Conservation (phyloP, 1,140 invertebrate genomes). For the Catajapyx aquilonaris region DNA sequence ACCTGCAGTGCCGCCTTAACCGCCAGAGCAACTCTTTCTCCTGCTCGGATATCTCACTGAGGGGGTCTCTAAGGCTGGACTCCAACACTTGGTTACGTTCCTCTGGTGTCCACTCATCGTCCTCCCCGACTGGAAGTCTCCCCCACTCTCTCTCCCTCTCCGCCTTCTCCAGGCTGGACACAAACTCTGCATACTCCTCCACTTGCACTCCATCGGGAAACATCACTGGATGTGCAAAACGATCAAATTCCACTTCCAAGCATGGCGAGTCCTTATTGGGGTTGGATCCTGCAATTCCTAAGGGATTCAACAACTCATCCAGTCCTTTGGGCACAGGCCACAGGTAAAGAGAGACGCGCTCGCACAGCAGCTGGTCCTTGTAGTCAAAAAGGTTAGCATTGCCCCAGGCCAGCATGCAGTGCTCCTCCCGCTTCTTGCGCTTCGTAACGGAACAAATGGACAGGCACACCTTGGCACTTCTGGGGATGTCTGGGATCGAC, state of each 20-base stretch:
- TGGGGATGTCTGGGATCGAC: slow-evolving; percentile 25
- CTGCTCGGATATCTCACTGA: slow-evolving; percentile 32
- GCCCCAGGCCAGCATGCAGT: slow-evolving; percentile 31
- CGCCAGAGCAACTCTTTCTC: slow-evolving; percentile 35
- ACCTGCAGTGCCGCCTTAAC: slow-evolving; percentile 21
- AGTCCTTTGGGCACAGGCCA: slow-evolving; percentile 29
- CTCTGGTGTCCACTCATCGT: neutral
- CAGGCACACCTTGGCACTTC: slow-evolving; percentile 28
- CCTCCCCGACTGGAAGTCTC: neutral
- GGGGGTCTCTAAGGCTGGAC: slow-evolving; percentile 25
- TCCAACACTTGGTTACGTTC: slow-evolving; percentile 11
- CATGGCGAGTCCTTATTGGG: slow-evolving; percentile 28
- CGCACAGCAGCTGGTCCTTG: slow-evolving; percentile 25
- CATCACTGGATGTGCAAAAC: slow-evolving; percentile 20
- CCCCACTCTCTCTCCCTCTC: neutral
- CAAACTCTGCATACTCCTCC: slow-evolving; percentile 19
- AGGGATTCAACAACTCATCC: slow-evolving; percentile 18
- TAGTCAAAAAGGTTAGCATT: slow-evolving; percentile 40
- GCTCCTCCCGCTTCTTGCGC: slow-evolving; percentile 23
- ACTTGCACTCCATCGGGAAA: slow-evolving; percentile 25
- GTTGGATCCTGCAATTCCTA: slow-evolving; percentile 22
- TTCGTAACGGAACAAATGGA: slow-evolving; percentile 29
- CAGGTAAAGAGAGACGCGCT: slow-evolving; percentile 26
- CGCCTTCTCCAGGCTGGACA: slow-evolving; percentile 11
- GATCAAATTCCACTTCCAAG: slow-evolving; percentile 30